Conservation (phyloP, 92 coral and sea anemone genomes). For the Zoanthus sociatus region DNA sequence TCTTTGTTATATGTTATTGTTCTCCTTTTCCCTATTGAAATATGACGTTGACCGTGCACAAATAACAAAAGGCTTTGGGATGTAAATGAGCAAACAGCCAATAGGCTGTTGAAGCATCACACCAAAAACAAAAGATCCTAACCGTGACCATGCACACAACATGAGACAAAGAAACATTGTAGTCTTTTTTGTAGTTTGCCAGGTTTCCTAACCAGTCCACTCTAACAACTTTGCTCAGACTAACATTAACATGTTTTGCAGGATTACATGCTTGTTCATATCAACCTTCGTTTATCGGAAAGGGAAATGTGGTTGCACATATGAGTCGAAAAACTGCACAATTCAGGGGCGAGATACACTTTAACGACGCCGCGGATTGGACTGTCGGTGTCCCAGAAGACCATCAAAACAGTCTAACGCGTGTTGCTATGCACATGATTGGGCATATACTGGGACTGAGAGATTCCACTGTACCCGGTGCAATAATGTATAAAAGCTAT, state of each 20-base stretch:
- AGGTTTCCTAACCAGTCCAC: too few relatives aligned
- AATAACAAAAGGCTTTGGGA: too few relatives aligned
- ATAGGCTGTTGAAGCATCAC: too few relatives aligned
- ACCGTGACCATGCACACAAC: too few relatives aligned
- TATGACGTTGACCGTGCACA: too few relatives aligned
- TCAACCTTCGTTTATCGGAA: conserved; percentile 61
- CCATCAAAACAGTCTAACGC: conserved; percentile 39
- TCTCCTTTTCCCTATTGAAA: too few relatives aligned
- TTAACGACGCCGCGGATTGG: conserved; percentile 88
- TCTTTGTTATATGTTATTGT: too few relatives aligned
- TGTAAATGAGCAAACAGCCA: too few relatives aligned
- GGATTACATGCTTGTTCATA: not conserved
- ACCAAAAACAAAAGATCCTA: too few relatives aligned
- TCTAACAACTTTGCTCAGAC: not conserved
- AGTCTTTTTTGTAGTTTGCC: too few relatives aligned
- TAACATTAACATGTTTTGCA: not conserved
- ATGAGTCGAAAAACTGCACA: conserved; percentile 64
- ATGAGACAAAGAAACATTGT: too few relatives aligned
- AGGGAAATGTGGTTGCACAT: conserved; percentile 70
- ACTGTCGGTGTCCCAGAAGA: not conserved
- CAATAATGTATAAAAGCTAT: conserved; percentile 69
- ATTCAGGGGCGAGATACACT: conserved; percentile 80
- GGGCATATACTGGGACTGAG: conserved; percentile 84
- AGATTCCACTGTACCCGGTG: conserved; percentile 59
- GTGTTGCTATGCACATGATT: conserved; percentile 83